Evolutionary conservation across 1,140 invertebrate genomes (phyloP).

Genomic region (Calycopis cecrops): DNA sequence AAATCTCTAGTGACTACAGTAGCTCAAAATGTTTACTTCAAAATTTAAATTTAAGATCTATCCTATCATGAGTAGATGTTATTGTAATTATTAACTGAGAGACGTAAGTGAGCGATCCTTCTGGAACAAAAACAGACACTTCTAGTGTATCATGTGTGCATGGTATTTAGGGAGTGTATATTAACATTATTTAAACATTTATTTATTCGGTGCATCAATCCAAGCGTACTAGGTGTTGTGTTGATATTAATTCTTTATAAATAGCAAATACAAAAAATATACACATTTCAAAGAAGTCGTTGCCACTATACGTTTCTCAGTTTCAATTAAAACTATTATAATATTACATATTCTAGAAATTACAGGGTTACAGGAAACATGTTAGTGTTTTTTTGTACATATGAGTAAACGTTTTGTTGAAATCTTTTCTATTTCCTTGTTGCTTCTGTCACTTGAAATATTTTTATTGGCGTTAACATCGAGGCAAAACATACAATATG

Average conservation of each 20-base stretch:
- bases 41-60: slow-evolving; percentile 58
- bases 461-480: neutral
- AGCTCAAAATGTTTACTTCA: slow-evolving; percentile 64
- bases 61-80: slow-evolving; percentile 47
- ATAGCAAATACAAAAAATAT: too few relatives aligned
- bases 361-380: slow-evolving; percentile 61
- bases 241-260: too few relatives aligned
- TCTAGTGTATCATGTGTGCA: too few relatives aligned
- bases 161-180: too few relatives aligned
- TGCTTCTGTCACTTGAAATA: slow-evolving; percentile 10
- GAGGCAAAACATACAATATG: too few relatives aligned
- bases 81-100: slow-evolving; percentile 40
- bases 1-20: slow-evolving; percentile 55
- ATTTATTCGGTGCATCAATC: too few relatives aligned
- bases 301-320: slow-evolving; percentile 33
- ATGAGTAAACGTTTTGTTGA: neutral
- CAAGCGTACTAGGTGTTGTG: too few relatives aligned
- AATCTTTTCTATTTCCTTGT: neutral
- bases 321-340: slow-evolving; percentile 40
- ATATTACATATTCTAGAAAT: slow-evolving; percentile 58
- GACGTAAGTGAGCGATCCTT: slow-evolving; percentile 5
- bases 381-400: slow-evolving; percentile 33
- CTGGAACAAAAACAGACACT: neutral
- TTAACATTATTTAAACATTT: too few relatives aligned
- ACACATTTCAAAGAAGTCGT: too few relatives aligned